Base-by-base conservation (phyloP, 2,797 vertebrate species). In the Myotis vivesi region DNA sequence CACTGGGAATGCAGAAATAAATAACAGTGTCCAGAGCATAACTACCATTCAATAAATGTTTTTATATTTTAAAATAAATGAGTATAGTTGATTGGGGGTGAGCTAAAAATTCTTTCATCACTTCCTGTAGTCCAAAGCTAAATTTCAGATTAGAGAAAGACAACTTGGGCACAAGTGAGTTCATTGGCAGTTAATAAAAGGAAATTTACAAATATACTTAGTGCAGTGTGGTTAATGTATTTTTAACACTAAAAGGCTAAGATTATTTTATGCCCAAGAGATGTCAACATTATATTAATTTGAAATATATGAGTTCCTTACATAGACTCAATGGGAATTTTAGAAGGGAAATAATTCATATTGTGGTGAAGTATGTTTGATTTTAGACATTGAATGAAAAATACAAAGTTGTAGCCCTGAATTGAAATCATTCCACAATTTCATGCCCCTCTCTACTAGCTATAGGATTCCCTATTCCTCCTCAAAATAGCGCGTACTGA, bases 141-240 rank as follows among this genome's bases (percentile, higher is more conserved):
- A 73, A 83, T 80, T 69, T 66, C 69, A 92, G 57, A 71, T 51
- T 57, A 87, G 22, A 95, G 51, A 69, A 79, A 53, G 86, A 49
- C 5, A 72, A 10, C 36, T 73, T 92, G 22, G 17, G 11, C 13
- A 41, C 17, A 30, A 41, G 33, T 15, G 19, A 8, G 64, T 55
- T 95, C 33, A 87, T 7, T 86, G 46, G 69, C 13, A 89, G 44
- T 66, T 82, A 66, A 64, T 3, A 2, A 41, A 77, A 44, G 38
- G 17, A 87, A 38, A 81, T 81, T 95, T 75, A 75, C 28, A 92
- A 92, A 83, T 44, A 53, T 3, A n/a, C 4, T 68, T 51, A 84
- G 57, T 44, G 17, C 0, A 23, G 4, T 41, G 10, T 90, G 19
- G 16, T 36, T 77, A 86, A 81, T 46, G 20, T 17, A 68, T 46